A percentile compares a stretch with the other conserved stretches of the same genome.
phyloP scores from a whole-genome alignment of 1,140 invertebrate genomes.

The Dysdera silvatica region DNA sequence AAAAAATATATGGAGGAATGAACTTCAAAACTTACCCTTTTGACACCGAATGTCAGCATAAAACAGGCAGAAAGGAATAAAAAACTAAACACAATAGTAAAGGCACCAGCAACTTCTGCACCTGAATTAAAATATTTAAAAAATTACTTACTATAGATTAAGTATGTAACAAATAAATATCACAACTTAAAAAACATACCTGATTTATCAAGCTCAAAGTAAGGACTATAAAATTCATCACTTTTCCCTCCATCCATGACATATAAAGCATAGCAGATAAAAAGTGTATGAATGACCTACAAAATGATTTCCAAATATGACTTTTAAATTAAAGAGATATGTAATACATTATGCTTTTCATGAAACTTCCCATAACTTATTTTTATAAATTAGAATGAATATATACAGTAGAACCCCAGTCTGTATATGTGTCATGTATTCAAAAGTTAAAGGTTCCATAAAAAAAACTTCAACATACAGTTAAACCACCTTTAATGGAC shows the following conservation, averaged over 20 bases:
- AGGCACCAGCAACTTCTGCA: neutral
- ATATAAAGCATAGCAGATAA: constrained; percentile 27
- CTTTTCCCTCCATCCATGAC: constrained; percentile 25
- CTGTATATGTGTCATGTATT: too few species aligned
- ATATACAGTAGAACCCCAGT: too few species aligned
- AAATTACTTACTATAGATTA: neutral
- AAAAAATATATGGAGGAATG: neutral
- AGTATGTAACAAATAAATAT: neutral
- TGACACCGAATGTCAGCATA: constrained; percentile 10
- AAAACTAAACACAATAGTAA: constrained; percentile 8
- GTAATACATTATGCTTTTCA: neutral
- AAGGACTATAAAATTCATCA: constrained; percentile 28
- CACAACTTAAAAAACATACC: neutral
- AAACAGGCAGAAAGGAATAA: neutral
- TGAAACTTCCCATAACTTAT: neutral
- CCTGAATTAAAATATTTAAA: constrained; percentile 9
- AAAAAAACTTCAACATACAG: too few species aligned
- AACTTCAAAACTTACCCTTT: neutral
- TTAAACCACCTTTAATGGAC: too few species aligned
- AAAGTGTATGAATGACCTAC: constrained; percentile 24
- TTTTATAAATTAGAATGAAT: neutral
- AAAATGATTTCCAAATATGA: neutral
- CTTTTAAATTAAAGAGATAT: neutral
- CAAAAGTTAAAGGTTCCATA: too few species aligned
- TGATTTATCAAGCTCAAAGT: constrained; percentile 19